Evolutionary conservation across 2,888 invertebrate species (phyloP), one percentile per base, ranked within the genome.

Genomic region (Heteropelma amictum): DNA sequence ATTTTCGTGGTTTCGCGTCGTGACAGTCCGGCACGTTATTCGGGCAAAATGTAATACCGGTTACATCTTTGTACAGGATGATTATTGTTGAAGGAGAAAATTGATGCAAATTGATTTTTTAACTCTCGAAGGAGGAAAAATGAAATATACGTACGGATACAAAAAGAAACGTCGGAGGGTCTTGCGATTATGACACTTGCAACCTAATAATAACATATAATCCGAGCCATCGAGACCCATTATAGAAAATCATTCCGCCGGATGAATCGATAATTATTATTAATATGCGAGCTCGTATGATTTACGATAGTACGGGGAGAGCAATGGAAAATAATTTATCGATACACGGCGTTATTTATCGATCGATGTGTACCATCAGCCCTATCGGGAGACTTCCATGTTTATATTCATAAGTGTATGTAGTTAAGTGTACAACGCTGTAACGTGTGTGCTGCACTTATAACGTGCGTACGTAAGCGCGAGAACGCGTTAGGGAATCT

Each of bases 261-360:
- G 17, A 45, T 40, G 54, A 54, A 63, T 58, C 38, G 51, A 63
- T 72, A 72, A 76, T 71, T 72, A 67, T 68, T 68, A 72, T 72
- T 68, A 72, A 72, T 76, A 69, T n/a, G 33, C 21, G 56, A 68
- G 51, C 42, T 68, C 23, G 17, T 30, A 61, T 82, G 82, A 82
- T 81, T 81, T 81, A 83, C 74, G 77, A 64, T n/a, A n/a, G 70
- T 56, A 56, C 42, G 73, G 63, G 72, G 51, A 65, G 51, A 71
- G 56, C n/a, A 42, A 61, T 42, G 53, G 45, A 56, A 61, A 58
- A 68, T 72, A 63, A 68, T 72, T 68, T 69, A 76, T 76, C 63
- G 64, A 63, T 40, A 42, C 40, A 42, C 71, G 69, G n/a, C 61
- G 75, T 79, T 77, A 80, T 79, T 81, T 77, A 80, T 79, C 76